A percentile compares a stretch with the other conserved stretches of the same genome.
Conservation (phyloP, 2,888 invertebrate species). For the Drosophila nr. perissopoda region DNA sequence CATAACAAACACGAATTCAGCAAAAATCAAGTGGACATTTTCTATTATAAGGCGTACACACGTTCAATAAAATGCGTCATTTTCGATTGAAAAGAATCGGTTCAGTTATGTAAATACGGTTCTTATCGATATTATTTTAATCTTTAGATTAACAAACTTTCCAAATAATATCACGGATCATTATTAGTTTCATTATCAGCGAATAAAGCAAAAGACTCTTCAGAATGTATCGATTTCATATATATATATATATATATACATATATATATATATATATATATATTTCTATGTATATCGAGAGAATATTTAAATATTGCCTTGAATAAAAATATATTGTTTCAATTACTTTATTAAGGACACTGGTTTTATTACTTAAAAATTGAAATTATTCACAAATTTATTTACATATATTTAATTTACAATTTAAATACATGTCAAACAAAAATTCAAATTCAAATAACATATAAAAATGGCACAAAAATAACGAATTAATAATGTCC, state of each 20-base stretch:
- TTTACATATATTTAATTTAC: too few species aligned
- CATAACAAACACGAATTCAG: not conserved
- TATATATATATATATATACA: not conserved
- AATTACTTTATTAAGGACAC: too few species aligned
- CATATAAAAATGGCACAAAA: not conserved
- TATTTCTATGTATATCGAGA: not conserved
- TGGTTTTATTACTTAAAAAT: too few species aligned
- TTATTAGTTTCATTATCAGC: not conserved
- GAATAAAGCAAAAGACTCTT: not conserved
- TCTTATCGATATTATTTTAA: not conserved
- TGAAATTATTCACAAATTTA: too few species aligned
- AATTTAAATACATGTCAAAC: too few species aligned
- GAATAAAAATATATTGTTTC: too few species aligned
- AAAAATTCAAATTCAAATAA: not conserved
- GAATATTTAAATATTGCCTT: not conserved
- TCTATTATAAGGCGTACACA: not conserved
- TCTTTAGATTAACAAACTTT: not conserved
- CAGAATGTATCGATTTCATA: not conserved
- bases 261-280: not conserved
- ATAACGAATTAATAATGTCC: not conserved
- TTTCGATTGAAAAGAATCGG: not conserved
- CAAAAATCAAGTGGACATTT: not conserved
- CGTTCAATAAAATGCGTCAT: not conserved
- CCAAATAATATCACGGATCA: not conserved
- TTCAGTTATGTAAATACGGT: not conserved